A percentile compares a stretch with the other conserved stretches of the same genome.
phyloP scores from a whole-genome alignment of 2,113 vertebrate species.

The Scolopax mira region DNA sequence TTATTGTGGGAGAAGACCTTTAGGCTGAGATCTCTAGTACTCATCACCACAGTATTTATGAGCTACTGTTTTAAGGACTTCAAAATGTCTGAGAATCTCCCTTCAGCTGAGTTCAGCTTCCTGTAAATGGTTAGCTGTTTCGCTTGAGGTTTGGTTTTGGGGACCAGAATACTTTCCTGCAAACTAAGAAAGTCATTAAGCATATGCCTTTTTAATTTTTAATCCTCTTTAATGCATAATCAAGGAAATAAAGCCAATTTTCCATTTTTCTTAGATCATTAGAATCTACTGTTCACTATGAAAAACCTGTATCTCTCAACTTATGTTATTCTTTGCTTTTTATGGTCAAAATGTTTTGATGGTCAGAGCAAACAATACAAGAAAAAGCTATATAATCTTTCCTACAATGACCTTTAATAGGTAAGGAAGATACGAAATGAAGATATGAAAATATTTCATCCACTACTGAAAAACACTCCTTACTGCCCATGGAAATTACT shows the following conservation, averaged over 20 bases:
- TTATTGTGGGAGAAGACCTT: not conserved
- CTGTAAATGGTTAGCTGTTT: slow-evolving; percentile 4
- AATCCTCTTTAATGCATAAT: slow-evolving; percentile 17
- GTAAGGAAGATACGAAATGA: not conserved
- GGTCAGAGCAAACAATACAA: not conserved
- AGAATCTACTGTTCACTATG: not conserved
- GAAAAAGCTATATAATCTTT: not conserved
- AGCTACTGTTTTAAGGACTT: not conserved
- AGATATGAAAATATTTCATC: not conserved
- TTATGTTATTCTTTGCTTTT: not conserved
- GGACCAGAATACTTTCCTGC: not conserved
- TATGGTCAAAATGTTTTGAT: not conserved
- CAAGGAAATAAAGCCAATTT: not conserved
- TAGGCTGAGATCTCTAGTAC: not conserved
- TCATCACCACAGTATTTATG: not conserved
- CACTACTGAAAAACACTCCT: not conserved
- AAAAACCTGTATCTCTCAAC: not conserved
- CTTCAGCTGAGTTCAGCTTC: slow-evolving; percentile 17
- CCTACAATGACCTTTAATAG: not conserved
- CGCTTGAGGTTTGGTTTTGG: not conserved
- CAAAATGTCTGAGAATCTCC: not conserved
- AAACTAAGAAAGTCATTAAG: not conserved
- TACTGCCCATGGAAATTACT: not conserved
- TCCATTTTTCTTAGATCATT: not conserved
- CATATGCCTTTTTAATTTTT: not conserved